Evolutionary conservation across 1,140 invertebrate genomes (phyloP).

Genomic region (Conus ventricosus): DNA sequence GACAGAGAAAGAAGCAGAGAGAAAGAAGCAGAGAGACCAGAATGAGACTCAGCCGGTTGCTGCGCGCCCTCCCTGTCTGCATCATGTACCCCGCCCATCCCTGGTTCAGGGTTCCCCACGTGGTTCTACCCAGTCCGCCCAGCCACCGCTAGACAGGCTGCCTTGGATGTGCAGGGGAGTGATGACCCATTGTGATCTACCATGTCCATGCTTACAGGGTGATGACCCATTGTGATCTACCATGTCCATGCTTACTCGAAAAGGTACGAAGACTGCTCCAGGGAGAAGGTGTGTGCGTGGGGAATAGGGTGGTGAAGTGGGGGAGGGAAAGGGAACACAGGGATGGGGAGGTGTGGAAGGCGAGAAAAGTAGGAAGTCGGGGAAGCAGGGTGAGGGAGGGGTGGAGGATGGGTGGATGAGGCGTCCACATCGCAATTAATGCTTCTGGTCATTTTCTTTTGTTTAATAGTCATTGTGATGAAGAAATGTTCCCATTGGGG

Average conservation of each 20-base stretch:
- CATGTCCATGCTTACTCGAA: neutral
- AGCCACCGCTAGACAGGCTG: neutral
- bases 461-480: neutral
- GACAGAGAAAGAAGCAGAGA: neutral
- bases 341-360: no score
- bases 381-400: no score
- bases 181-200: neutral
- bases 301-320: no score
- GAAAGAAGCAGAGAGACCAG: neutral
- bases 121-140: neutral
- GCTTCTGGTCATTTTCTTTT: neutral
- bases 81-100: neutral
- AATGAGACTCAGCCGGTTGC: neutral
- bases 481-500: neutral
- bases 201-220: neutral
- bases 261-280: neutral
- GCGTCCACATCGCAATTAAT: neutral
- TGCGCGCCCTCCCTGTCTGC: neutral
- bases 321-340: no score
- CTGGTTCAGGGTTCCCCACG: neutral
- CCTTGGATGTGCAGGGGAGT: neutral
- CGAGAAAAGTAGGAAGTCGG: neutral
- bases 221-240: neutral
- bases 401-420: neutral
- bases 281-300: neutral